A percentile compares a stretch with the other conserved stretches of the same genome.
phyloP scores from a whole-genome alignment of 2,113 vertebrate genomes.

The Prunella fulvescens region DNA sequence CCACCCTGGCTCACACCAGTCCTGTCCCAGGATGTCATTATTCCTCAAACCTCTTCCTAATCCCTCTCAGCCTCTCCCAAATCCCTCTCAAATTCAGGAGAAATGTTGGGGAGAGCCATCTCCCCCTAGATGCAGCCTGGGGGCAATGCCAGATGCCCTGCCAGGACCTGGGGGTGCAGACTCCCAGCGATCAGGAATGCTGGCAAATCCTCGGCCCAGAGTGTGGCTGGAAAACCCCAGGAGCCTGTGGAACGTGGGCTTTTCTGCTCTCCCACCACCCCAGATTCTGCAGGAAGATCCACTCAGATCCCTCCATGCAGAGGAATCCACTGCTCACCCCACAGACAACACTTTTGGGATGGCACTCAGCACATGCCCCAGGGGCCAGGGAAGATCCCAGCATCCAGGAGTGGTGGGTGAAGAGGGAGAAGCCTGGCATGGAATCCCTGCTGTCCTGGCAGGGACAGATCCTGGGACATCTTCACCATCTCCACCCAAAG shows the following conservation, averaged over 20 bases:
- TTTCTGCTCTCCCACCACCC: fast-evolving
- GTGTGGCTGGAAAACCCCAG: fast-evolving
- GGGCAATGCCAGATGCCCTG: not conserved
- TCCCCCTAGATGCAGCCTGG: fast-evolving
- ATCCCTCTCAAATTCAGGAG: not conserved
- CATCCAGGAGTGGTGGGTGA: fast-evolving
- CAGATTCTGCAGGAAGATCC: not conserved
- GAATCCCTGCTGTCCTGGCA: not conserved
- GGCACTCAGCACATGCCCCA: fast-evolving
- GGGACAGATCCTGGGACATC: not conserved
- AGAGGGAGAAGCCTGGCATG: fast-evolving
- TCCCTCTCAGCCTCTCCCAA: not conserved
- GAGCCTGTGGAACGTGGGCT: not conserved
- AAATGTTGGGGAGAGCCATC: fast-evolving
- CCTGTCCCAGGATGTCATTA: not conserved
- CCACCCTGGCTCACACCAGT: not conserved
- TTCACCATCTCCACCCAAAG: not conserved
- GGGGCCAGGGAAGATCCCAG: not conserved
- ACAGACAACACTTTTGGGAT: fast-evolving
- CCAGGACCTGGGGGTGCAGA: not conserved
- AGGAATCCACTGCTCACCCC: not conserved
- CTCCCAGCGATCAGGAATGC: fast-evolving
- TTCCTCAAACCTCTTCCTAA: not conserved
- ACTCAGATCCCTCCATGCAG: not conserved
- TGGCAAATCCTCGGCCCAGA: not conserved